These are phyloP conservation scores for Colaptes auratus DNA, from an alignment of 2,113 vertebrate genomes.

Conservation along the genomic window DNA sequence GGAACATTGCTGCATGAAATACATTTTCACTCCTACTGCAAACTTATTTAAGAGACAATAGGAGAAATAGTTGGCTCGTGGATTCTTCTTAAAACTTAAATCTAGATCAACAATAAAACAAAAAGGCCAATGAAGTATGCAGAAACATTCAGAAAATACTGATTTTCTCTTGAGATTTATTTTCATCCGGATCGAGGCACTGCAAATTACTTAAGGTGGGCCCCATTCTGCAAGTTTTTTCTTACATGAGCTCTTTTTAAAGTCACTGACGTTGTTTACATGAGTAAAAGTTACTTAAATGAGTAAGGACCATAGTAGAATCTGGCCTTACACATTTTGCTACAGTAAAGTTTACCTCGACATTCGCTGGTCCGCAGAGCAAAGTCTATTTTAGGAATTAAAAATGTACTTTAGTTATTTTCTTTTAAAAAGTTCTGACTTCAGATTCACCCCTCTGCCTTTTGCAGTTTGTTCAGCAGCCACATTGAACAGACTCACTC, in stretches of 20 bases:
- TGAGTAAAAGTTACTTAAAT: neutral
- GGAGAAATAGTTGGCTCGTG: neutral
- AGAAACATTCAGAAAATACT: neutral
- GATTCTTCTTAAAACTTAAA: conserved; percentile 19
- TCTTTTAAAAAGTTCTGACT: neutral
- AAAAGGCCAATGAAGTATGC: neutral
- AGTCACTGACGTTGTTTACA: neutral
- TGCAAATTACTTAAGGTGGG: neutral
- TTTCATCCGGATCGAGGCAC: neutral
- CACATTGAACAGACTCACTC: neutral
- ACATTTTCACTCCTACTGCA: conserved; percentile 18
- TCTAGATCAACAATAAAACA: conserved; percentile 4
- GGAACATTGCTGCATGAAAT: neutral
- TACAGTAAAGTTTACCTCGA: neutral
- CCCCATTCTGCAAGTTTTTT: neutral
- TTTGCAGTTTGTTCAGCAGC: neutral
- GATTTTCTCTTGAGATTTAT: neutral
- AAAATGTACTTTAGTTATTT: neutral
- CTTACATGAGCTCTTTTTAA: neutral
- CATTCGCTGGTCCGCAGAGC: neutral
- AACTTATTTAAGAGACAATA: conserved; percentile 62
- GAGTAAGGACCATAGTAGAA: neutral
- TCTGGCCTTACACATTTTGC: neutral
- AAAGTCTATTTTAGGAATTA: neutral
- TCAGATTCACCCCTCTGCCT: conserved; percentile 7